phyloP scores from a whole-genome alignment of 2,113 vertebrate genomes.

The Setophaga kirtlandii region DNA sequence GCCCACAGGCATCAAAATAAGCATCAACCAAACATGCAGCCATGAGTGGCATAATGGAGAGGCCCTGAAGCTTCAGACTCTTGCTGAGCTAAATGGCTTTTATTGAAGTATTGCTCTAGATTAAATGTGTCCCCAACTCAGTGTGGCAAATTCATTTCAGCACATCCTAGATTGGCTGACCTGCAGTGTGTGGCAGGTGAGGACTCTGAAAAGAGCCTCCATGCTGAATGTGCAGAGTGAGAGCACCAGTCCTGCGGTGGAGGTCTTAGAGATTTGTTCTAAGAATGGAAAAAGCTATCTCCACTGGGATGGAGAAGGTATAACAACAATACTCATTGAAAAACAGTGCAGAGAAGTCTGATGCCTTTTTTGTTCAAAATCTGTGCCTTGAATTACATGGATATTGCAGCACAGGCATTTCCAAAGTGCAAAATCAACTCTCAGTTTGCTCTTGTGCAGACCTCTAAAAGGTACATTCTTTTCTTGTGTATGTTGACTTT shows the following conservation, averaged over 20 bases:
- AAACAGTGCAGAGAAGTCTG: neutral
- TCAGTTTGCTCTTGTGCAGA: neutral
- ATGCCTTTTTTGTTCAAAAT: neutral
- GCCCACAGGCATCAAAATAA: neutral
- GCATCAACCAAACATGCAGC: neutral
- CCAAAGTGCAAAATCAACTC: neutral
- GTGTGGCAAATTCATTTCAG: accelerated
- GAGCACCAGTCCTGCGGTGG: neutral
- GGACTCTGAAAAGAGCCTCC: neutral
- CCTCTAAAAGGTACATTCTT: neutral
- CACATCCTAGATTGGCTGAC: neutral
- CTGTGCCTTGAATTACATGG: neutral
- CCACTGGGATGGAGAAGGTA: neutral
- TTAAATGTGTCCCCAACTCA: neutral
- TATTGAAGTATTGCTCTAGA: neutral
- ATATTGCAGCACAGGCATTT: neutral
- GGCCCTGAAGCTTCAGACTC: neutral
- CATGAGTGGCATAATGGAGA: neutral
- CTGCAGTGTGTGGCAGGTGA: neutral
- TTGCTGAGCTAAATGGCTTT: neutral
- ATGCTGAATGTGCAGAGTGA: neutral
- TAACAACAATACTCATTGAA: neutral
- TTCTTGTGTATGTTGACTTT: neutral
- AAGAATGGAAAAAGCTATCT: neutral
- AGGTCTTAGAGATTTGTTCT: neutral